Base-by-base conservation (phyloP, 1,140 invertebrate genomes). In the Drosophila triauraria region DNA sequence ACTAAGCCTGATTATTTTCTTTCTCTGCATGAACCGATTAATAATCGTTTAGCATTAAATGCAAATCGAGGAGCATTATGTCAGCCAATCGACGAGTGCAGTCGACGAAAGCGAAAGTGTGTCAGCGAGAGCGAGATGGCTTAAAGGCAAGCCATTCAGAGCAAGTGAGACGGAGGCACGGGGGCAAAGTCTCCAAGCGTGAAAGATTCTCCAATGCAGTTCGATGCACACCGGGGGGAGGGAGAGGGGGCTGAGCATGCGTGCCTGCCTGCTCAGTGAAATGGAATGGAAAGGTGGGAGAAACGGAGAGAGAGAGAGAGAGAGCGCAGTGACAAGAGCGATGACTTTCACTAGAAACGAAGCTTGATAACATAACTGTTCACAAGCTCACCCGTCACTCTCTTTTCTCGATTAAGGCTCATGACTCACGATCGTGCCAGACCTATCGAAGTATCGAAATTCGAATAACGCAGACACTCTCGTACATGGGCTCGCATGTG, bases 41-140 rank as follows among this genome's bases (percentile, higher is more conserved):
- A 85, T 88, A 91, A 91, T 85, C 86, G 70, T 82, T 85, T 75
- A 85, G 75, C 70, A 88, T 88, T 88, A 80, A 56, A 88, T 88
- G 82, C 76, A 74, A 82, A 82, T 74, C 62, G 46, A 30, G 57
- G 50, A 70, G 57, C 86, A 90, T 88, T 88, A 88, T 88, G 84
- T 88, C 86, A 88, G 81, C 40, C 40, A 12, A 62, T 65, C 80
- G 82, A 56, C 71, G 75, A 79, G 63, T 88, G 69, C 59, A 71
- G 44, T 30, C 70, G 78, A 81, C 42, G 86, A 88, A 88, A 88
- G 82, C 85, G 85, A 88, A 88, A 88, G 85, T 91, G 78, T 85
- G 85, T 79, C 85, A 88, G 71, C 47, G 50, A 44, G 51, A 50
- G 44, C 12, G 58, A 27, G 62, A 67, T 54, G 68, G 57, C 56